Evolutionary conservation across 2,888 invertebrate species (phyloP), one percentile per base, ranked within the genome.

Genomic region (Hypercompe scribonia): DNA sequence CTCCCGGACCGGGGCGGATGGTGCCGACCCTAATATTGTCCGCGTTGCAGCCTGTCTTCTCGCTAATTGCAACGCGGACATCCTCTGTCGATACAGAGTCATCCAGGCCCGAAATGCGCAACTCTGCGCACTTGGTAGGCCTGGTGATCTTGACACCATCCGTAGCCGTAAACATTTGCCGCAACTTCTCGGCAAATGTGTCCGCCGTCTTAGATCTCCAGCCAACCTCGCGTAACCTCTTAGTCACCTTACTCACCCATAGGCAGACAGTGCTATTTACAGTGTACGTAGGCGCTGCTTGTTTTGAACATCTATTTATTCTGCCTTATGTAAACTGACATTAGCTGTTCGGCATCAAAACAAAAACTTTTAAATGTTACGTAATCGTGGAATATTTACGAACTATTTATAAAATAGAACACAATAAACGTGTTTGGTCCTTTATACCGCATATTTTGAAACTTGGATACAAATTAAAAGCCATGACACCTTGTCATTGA

Each of bases 311-410:
- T 50, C 68, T 65, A 72, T 67, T 68, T 36, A 72, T 63, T 67
- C 36, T 50, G 50, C 67, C 61, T 73, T 70, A 67, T 70, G 70
- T 70, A 67, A 73, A 73, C 66, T 63, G 34, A 70, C 42, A 70
- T 73, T 73, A 70, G 70, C 63, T 65, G 65, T 28, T 73, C 34
- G 39, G 58, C 54, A 61, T 65, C 34, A 65, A 72, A 72, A 72
- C 64, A 68, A 68, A 65, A 39, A 64, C 64, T 54, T 10, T 50
- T 70, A 54, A 42, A 64, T 63, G 50, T 46, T 64, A 50, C 46
- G 63, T 33, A 24, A 50, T 63, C 54, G 36, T n/a, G 33, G 34
- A 24, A 28, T 24, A 10, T n/a, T 65, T 36, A 33, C 63, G 18
- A 21, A 1, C 34, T n/a, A 34, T 34, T 65, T 34, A 54, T 54